These are phyloP conservation scores for Pseudolaguvia tuberculata DNA, from an alignment of 2,113 vertebrate genomes.

Conservation along the genomic window DNA sequence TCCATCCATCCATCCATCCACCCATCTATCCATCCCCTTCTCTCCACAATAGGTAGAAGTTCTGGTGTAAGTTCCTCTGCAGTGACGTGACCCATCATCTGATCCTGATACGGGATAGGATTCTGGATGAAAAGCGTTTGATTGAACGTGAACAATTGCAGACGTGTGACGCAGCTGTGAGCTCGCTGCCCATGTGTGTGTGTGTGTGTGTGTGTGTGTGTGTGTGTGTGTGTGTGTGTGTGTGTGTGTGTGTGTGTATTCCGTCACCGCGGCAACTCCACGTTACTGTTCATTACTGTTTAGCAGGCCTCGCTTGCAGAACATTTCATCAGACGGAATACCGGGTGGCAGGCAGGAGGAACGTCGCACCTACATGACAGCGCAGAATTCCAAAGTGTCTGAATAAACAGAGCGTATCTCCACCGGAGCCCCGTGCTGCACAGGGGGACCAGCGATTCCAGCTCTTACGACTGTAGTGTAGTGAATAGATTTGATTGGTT, in stretches of 20 bases:
- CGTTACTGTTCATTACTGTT: slow-evolving; percentile 12
- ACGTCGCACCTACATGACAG: slow-evolving; percentile 9
- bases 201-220: too few species aligned
- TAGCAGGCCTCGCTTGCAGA: slow-evolving; percentile 15
- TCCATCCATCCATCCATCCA: not conserved
- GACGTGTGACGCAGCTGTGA: not conserved
- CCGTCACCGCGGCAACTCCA: not conserved
- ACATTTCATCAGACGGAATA: slow-evolving; percentile 26
- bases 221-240: too few species aligned
- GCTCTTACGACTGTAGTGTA: slow-evolving; percentile 45
- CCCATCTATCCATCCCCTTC: not conserved
- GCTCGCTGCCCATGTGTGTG: not conserved
- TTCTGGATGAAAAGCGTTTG: not conserved
- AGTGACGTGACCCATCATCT: not conserved
- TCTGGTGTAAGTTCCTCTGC: too few species aligned
- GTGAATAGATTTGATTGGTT: slow-evolving; percentile 61
- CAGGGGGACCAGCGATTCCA: slow-evolving; percentile 19
- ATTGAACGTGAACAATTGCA: not conserved
- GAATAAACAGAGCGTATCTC: not conserved
- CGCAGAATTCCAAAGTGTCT: slow-evolving; percentile 8
- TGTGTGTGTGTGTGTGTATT: not conserved
- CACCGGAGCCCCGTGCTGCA: slow-evolving; percentile 9
- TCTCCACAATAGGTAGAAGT: too few species aligned
- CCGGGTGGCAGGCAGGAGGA: not conserved
- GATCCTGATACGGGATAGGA: not conserved